Evolutionary conservation across 2,113 vertebrate species (phyloP), one percentile per base, ranked within the genome.

Genomic region (Labeo rohita): DNA sequence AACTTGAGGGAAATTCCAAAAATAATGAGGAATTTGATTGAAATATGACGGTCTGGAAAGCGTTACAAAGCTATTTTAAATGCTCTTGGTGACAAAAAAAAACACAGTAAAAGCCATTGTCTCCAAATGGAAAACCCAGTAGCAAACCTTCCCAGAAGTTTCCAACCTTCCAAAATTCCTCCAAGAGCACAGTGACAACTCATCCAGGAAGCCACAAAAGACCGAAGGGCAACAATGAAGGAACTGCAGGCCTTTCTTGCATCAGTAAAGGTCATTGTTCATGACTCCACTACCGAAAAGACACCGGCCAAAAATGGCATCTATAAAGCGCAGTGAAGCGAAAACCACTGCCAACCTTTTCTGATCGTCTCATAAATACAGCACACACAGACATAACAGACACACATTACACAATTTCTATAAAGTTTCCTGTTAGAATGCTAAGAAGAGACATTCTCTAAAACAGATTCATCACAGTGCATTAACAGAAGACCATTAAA

Each of bases 401-500:
- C 49, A 52, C 3, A 76, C 49, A 34, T n/a, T 61, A n/a, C 21
- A 61, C 56, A 61, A 18, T 61, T 61, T 61, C 56, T 61, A 16
- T 75, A 9, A 50, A 13, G 15, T 72, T 36, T 21, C 2, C 23
- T 77, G 49, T 11, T 34, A 54, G 50, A 54, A 18, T 21, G 15
- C 49, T 50, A 50, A 54, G 2, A 36, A 54, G 47, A 34, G 49
- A 13, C 56, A 8, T 21, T 59, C 7, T 59, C 21, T 4, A 50
- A 65, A 75, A 76, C 6, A 18, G 18, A 83, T 47, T 86, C 23
- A 80, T 28, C 45, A 23, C 13, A 23, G 66, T 74, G 13, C 16
- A 47, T 52, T 83, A 74, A 36, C n/a, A 49, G 28, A 70, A 85
- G 63, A 80, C 49, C 16, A 82, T 85, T 63, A 83, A 78, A 85